Conservation (phyloP, 92 coral and sea anemone genomes). For the Heteractis magnifica region DNA sequence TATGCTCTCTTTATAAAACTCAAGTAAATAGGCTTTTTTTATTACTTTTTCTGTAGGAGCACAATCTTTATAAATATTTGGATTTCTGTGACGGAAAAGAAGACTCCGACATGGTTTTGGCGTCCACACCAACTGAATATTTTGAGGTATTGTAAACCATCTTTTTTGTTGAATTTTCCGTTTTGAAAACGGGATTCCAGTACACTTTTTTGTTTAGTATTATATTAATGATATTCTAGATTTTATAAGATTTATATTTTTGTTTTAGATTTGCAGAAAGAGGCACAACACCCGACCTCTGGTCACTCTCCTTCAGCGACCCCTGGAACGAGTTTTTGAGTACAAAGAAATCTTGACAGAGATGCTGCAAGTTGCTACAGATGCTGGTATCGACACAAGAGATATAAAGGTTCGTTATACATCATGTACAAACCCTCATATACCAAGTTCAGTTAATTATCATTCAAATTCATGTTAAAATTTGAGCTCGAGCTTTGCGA, state of each 20-base stretch:
- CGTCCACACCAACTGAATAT: constrained; percentile 65
- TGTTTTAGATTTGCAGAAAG: constrained; percentile 49
- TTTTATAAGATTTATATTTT: background rate
- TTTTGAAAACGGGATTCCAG: background rate
- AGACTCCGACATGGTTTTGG: constrained; percentile 75
- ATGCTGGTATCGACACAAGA: constrained; percentile 62
- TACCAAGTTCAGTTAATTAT: no score
- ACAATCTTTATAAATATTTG: constrained; percentile 81
- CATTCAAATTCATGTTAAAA: no score
- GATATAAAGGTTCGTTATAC: constrained; percentile 83
- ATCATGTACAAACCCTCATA: background rate
- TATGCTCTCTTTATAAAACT: background rate
- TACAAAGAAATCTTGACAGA: constrained; percentile 71
- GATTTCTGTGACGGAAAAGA: constrained; percentile 83
- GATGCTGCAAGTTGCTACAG: constrained; percentile 63
- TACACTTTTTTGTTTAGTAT: background rate
- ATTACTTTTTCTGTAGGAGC: constrained; percentile 55
- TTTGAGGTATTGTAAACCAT: constrained; percentile 61
- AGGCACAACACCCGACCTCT: constrained; percentile 66
- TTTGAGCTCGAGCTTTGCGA: no score
- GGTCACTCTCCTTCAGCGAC: constrained; percentile 75
- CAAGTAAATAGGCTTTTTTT: background rate
- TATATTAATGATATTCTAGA: background rate
- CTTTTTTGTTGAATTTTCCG: background rate
- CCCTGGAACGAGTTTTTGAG: constrained; percentile 82